A percentile compares a stretch with the other conserved stretches of the same genome.
These are phyloP conservation scores for Dipodomys stephensi DNA, from an alignment of 2,113 vertebrate genomes.

Conservation along the genomic window DNA sequence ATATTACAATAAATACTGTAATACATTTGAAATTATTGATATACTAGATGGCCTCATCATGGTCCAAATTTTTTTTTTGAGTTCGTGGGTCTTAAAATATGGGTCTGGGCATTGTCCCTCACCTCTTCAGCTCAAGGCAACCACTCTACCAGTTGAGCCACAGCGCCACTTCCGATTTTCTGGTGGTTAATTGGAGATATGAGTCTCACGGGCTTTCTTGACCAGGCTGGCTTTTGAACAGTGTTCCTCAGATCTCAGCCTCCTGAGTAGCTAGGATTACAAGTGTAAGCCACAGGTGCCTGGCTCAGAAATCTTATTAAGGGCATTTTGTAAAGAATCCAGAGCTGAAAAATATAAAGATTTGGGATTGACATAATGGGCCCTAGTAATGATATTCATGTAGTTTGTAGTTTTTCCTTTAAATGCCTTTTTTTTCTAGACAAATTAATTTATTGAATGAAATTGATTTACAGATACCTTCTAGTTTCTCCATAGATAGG, in stretches of 20 bases:
- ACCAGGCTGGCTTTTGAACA: too few relatives aligned
- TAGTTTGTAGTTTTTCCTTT: neutral
- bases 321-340: neutral
- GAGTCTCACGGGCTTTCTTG: too few relatives aligned
- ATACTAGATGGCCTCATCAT: neutral
- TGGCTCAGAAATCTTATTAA: neutral
- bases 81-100: too few relatives aligned
- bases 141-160: too few relatives aligned
- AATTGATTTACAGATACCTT: neutral
- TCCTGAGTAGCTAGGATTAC: too few relatives aligned
- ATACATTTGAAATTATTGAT: neutral
- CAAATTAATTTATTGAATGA: neutral
- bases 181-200: too few relatives aligned
- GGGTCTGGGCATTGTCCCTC: too few relatives aligned
- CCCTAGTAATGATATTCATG: neutral
- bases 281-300: too few relatives aligned
- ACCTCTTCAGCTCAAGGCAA: too few relatives aligned
- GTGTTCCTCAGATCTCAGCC: too few relatives aligned
- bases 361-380: neutral
- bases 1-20: neutral
- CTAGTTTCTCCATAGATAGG: neutral
- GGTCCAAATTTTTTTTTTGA: too few relatives aligned
- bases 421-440: neutral
- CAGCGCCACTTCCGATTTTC: too few relatives aligned
- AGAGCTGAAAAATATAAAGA: neutral